These are phyloP conservation scores for Macrobrachium nipponense DNA, from an alignment of 1,140 invertebrate species.

Conservation along the genomic window DNA sequence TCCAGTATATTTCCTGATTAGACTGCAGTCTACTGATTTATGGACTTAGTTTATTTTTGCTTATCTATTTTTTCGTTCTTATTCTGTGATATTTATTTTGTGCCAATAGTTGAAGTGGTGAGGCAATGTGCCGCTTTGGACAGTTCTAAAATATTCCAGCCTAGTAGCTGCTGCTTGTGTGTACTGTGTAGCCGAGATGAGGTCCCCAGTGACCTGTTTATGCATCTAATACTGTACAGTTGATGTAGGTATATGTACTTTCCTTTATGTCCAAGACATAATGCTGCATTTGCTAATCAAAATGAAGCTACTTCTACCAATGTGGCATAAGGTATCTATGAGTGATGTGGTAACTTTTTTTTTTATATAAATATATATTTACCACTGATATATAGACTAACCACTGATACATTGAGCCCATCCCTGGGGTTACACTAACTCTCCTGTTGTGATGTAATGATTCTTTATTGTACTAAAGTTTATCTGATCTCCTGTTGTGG, in stretches of 20 bases:
- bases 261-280: conserved; percentile 59
- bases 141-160: conserved; percentile 56
- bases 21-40: conserved; percentile 4
- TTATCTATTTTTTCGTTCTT: conserved; percentile 45
- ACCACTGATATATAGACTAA: not conserved
- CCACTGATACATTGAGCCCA: conserved; percentile 11
- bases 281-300: conserved; percentile 60
- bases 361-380: no score
- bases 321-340: conserved; percentile 33
- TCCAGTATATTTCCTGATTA: conserved; percentile 21
- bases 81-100: conserved; percentile 62
- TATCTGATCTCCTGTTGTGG: conserved; percentile 24
- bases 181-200: conserved; percentile 46
- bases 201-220: conserved; percentile 47
- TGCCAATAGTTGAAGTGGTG: conserved; percentile 57
- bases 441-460: conserved; percentile 48
- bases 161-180: conserved; percentile 56
- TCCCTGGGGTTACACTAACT: conserved; percentile 27
- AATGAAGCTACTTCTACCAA: conserved; percentile 57
- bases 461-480: conserved; percentile 27
- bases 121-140: conserved; percentile 53
- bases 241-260: conserved; percentile 58
- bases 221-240: conserved; percentile 61
- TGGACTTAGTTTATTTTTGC: not conserved
- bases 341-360: conserved; percentile 5